phyloP scores from a whole-genome alignment of 1,140 invertebrate species.

The Medauroidea extradentata region DNA sequence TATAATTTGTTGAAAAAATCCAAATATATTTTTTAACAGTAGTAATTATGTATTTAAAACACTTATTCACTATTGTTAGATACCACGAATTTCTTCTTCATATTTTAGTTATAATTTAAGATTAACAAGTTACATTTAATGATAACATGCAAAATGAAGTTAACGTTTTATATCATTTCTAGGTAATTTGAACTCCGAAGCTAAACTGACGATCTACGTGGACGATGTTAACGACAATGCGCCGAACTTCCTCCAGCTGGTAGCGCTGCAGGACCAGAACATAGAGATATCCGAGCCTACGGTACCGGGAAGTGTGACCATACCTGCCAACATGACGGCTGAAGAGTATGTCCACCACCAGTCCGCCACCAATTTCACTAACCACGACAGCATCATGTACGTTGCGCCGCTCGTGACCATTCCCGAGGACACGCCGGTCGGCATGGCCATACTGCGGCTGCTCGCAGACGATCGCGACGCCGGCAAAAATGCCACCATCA shows the following conservation, averaged over 20 bases:
- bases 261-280: constrained; percentile 58
- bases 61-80: not conserved
- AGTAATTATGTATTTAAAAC: no score
- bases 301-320: not conserved
- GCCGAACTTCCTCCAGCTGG: constrained; percentile 63
- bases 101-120: not conserved
- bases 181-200: constrained; percentile 67
- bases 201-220: constrained; percentile 63
- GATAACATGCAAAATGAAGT: not conserved
- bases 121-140: not conserved
- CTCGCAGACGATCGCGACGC: constrained; percentile 78
- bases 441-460: constrained; percentile 69
- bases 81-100: not conserved
- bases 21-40: no score
- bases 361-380: not conserved
- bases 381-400: constrained; percentile 7
- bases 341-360: no score
- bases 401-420: constrained; percentile 58
- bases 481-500: constrained; percentile 66
- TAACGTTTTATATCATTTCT: constrained; percentile 20
- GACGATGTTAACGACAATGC: constrained; percentile 81
- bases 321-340: not conserved
- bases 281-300: constrained; percentile 51
- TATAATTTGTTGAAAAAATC: no score
- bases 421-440: constrained; percentile 71